Percentiles rank a stretch among this genome's conserved stretches.
Evolutionary conservation across 2,888 invertebrate species (phyloP).

Genomic region (Dinocampus coccinellae): DNA sequence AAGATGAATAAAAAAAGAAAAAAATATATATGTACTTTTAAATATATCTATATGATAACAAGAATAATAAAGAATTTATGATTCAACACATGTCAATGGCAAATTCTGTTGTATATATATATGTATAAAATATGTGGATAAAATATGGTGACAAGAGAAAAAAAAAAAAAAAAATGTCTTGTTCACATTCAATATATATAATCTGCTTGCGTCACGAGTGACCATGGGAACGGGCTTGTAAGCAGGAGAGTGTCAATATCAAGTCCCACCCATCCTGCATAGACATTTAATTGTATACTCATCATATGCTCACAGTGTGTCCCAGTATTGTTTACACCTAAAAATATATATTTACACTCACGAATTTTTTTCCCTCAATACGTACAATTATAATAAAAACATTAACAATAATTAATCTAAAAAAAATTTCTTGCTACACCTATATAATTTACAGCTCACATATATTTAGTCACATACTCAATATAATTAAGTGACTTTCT

Average conservation of each 20-base stretch:
- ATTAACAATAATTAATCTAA: too few relatives aligned
- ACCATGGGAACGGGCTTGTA: conserved; percentile 36
- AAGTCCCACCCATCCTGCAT: conserved; percentile 7
- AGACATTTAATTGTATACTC: neutral
- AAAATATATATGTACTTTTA: neutral
- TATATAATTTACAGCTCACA: too few relatives aligned
- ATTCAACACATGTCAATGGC: neutral
- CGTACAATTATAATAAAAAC: too few relatives aligned
- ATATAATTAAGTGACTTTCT: too few relatives aligned
- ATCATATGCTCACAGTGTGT: neutral
- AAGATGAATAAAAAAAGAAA: neutral
- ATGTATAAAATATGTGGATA: conserved; percentile 6
- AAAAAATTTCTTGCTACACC: too few relatives aligned
- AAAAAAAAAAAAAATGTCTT: conserved; percentile 39
- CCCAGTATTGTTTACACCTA: neutral
- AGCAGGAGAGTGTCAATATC: conserved; percentile 23
- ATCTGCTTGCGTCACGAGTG: conserved; percentile 39
- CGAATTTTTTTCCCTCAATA: too few relatives aligned
- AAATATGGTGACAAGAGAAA: conserved; percentile 20
- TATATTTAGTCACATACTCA: too few relatives aligned
- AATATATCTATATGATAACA: neutral
- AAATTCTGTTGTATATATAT: neutral
- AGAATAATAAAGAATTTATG: too few relatives aligned
- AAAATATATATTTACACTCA: too few relatives aligned
- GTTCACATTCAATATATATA: conserved; percentile 48